Percentiles rank a stretch among this genome's conserved stretches.
These are phyloP conservation scores for Palythoa caribaeorum DNA, from an alignment of 92 coral and sea anemone genomes.

Conservation along the genomic window DNA sequence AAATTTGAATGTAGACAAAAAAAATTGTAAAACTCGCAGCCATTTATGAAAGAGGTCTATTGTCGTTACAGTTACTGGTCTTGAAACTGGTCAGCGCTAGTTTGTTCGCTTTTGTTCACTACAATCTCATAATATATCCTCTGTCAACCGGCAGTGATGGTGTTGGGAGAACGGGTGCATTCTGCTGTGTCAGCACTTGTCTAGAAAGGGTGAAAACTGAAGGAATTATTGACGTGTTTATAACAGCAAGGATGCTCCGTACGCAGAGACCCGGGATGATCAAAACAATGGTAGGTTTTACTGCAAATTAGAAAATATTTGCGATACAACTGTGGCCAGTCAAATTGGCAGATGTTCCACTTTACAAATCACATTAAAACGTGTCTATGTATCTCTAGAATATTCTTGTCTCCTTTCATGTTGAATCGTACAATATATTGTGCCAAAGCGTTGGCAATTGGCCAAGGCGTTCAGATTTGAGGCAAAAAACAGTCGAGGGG, in stretches of 20 bases:
- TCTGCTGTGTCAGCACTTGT: constrained; percentile 37
- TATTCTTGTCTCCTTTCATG: too few relatives aligned
- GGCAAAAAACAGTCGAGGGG: too few relatives aligned
- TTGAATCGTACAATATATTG: too few relatives aligned
- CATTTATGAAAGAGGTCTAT: too few relatives aligned
- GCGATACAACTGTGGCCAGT: too few relatives aligned
- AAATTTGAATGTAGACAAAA: too few relatives aligned
- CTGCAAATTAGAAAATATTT: not conserved
- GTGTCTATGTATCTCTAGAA: too few relatives aligned
- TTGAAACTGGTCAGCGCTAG: not conserved
- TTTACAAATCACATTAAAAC: not conserved
- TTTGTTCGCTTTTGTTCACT: not conserved
- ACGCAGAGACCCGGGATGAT: constrained; percentile 46
- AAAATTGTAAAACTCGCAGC: too few relatives aligned
- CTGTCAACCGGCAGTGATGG: constrained; percentile 38
- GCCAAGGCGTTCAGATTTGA: too few relatives aligned
- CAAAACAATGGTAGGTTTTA: constrained; percentile 11
- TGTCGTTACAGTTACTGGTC: not conserved
- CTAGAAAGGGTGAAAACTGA: constrained; percentile 42
- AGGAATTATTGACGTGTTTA: constrained; percentile 36
- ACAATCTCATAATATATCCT: not conserved
- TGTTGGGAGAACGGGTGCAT: constrained; percentile 50
- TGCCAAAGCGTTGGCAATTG: too few relatives aligned
- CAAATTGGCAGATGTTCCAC: not conserved
- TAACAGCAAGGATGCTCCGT: constrained; percentile 19